Conservation (phyloP, 1,140 invertebrate genomes). For the Myzus persicae region DNA sequence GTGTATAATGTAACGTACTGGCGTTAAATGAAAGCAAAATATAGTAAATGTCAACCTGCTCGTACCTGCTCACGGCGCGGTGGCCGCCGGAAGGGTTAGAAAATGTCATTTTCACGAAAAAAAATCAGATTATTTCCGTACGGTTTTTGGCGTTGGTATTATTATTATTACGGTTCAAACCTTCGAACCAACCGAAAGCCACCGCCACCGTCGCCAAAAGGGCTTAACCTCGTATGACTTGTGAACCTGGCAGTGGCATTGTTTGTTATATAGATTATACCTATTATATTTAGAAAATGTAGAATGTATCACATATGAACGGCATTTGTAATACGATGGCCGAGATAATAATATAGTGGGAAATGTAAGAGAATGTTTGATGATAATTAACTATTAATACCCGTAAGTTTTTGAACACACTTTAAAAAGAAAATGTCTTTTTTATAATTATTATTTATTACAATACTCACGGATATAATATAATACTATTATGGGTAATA, state of each 20-base stretch:
- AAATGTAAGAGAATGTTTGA: background rate
- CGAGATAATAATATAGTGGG: background rate
- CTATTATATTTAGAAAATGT: background rate
- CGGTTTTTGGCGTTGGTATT: background rate
- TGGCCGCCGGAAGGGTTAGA: background rate
- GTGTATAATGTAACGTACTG: background rate
- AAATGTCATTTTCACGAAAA: slow-evolving; percentile 47
- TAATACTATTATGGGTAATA: too few species aligned
- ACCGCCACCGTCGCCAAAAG: background rate
- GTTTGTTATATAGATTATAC: background rate
- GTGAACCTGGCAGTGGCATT: background rate
- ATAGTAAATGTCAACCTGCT: slow-evolving; percentile 40
- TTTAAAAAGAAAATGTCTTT: background rate
- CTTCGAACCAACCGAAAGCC: background rate
- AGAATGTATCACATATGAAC: background rate
- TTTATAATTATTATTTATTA: background rate
- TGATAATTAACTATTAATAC: background rate
- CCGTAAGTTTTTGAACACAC: background rate
- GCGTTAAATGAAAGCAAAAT: slow-evolving; percentile 35
- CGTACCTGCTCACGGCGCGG: background rate
- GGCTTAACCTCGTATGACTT: background rate
- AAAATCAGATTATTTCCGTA: slow-evolving; percentile 22
- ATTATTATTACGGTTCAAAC: background rate
- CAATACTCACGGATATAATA: too few species aligned
- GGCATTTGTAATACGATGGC: background rate